phyloP scores from a whole-genome alignment of 2,113 vertebrate genomes.

The Rhynchomys soricoides region DNA sequence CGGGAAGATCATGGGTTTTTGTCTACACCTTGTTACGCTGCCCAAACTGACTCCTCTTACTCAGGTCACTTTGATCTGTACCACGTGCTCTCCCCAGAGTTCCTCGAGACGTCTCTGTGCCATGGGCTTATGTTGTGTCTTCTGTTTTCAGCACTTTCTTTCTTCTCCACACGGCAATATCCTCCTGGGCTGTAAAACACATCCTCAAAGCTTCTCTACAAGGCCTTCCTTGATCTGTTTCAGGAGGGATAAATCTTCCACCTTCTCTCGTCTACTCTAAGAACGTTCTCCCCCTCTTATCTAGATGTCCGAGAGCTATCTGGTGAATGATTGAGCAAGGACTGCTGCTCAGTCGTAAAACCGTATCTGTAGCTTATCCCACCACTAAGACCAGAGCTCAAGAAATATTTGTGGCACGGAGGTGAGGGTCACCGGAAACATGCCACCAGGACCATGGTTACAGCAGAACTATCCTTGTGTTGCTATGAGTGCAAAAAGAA shows the following conservation, averaged over 20 bases:
- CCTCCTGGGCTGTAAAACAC: not conserved
- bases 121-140: not conserved
- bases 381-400: not conserved
- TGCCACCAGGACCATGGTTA: not conserved
- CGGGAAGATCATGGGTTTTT: not conserved
- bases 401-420: not conserved
- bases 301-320: not conserved
- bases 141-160: not conserved
- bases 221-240: not conserved
- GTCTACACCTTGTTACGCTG: too few species aligned
- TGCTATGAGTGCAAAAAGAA: not conserved
- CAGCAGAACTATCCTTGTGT: not conserved
- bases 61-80: not conserved
- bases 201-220: not conserved
- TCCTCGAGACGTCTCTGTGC: not conserved
- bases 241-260: not conserved
- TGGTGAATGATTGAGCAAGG: not conserved
- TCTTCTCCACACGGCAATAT: not conserved
- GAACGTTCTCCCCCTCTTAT: not conserved
- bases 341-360: not conserved
- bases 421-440: not conserved
- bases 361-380: not conserved
- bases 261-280: not conserved
- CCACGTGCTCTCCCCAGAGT: fast-evolving
- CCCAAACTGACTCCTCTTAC: not conserved